Percentiles rank a stretch among this genome's conserved stretches.
Conservation (phyloP, 2,797 vertebrate species). For the Lagorchestes hirsutus region DNA sequence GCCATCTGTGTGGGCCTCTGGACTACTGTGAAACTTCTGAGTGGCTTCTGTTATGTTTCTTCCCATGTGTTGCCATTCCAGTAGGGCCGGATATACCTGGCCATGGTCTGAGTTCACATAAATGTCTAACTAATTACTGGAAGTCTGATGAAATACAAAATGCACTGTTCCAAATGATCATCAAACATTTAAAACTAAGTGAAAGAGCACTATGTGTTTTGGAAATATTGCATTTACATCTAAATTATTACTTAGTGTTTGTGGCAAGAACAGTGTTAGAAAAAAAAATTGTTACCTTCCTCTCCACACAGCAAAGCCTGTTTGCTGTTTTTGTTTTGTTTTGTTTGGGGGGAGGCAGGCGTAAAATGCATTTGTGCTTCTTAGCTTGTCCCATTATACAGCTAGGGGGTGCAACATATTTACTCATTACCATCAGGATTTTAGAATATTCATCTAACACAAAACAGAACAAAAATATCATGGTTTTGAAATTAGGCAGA, state of each 20-base stretch:
- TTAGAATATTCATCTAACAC: background rate
- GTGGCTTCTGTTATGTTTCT: too few relatives aligned
- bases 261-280: background rate
- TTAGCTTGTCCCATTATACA: accelerated
- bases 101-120: background rate
- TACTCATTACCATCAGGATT: background rate
- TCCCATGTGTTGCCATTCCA: background rate
- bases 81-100: accelerated
- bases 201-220: accelerated
- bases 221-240: accelerated
- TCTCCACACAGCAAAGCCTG: background rate
- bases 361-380: accelerated
- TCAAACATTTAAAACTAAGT: accelerated
- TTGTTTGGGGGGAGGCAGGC: background rate
- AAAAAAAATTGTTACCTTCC: background rate
- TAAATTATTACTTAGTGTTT: background rate
- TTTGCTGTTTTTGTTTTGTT: background rate
- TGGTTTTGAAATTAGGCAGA: constrained; percentile 13
- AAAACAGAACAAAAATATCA: background rate
- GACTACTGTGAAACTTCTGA: background rate
- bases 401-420: background rate
- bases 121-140: background rate
- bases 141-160: background rate
- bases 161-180: accelerated
- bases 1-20: background rate